phyloP scores from a whole-genome alignment of 2,797 vertebrate genomes.

The Micrastur ruficollis region DNA sequence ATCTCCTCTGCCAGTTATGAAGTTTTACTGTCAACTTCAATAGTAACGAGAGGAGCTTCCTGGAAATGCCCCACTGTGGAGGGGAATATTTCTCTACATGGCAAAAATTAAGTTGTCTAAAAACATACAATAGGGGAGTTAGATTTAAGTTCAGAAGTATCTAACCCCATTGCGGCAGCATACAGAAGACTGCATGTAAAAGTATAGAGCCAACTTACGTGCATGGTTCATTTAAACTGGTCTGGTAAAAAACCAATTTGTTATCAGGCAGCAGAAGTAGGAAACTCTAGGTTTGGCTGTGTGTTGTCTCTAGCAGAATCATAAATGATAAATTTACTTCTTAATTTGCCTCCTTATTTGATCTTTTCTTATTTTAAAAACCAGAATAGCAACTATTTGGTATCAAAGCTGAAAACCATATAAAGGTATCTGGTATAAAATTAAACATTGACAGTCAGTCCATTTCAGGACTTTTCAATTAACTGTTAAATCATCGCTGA shows the following conservation, averaged over 20 bases:
- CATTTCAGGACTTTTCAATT: not conserved
- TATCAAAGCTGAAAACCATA: not conserved
- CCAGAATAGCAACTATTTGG: not conserved
- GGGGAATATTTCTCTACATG: not conserved
- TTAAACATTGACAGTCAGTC: not conserved
- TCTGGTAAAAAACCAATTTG: not conserved
- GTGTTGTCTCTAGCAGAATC: not conserved
- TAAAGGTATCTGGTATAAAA: not conserved
- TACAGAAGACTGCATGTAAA: not conserved
- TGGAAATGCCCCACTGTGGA: not conserved
- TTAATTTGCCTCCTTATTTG: not conserved
- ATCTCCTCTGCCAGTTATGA: not conserved
- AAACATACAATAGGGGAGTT: not conserved
- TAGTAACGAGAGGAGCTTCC: not conserved
- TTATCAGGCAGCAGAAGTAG: not conserved
- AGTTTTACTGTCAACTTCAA: not conserved
- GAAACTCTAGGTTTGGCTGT: not conserved
- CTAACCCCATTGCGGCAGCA: not conserved
- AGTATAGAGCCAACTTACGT: not conserved
- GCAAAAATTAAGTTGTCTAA: not conserved
- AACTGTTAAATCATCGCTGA: not conserved
- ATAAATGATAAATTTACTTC: not conserved
- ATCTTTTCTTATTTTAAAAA: slow-evolving; percentile 11
- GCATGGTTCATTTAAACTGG: not conserved
- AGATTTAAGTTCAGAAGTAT: not conserved